Conservation (phyloP, 2,113 vertebrate genomes). For the Mobula birostris region DNA sequence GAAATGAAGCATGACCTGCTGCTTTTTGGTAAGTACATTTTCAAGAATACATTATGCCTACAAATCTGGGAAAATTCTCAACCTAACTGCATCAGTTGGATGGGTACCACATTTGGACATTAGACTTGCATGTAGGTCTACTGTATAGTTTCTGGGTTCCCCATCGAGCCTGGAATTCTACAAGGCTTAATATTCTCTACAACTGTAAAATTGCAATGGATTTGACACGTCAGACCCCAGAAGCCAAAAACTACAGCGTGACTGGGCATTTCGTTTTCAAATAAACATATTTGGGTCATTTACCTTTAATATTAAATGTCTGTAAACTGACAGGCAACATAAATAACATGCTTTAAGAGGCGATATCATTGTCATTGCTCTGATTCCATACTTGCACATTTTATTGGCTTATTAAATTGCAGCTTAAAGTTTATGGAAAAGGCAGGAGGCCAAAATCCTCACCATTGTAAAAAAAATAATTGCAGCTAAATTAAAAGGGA, state of each 20-base stretch:
- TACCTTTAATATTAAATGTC: not conserved
- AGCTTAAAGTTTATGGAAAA: slow-evolving; percentile 23
- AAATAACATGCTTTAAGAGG: not conserved
- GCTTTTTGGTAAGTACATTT: too few species aligned
- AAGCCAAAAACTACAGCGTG: not conserved
- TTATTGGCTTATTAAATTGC: slow-evolving; percentile 25
- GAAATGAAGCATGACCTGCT: too few species aligned
- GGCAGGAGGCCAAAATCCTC: not conserved
- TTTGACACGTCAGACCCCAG: not conserved
- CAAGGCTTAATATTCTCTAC: not conserved
- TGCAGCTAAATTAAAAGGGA: not conserved
- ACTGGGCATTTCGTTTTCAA: not conserved
- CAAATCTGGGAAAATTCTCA: too few species aligned
- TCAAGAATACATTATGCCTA: too few species aligned
- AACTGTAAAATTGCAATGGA: not conserved
- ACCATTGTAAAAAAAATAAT: not conserved
- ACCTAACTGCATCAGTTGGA: too few species aligned
- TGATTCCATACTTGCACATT: slow-evolving; percentile 10
- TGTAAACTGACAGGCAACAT: not conserved
- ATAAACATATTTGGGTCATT: not conserved
- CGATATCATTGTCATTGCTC: not conserved
- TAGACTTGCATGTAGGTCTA: not conserved
- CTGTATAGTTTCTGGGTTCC: not conserved
- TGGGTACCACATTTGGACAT: too few species aligned
- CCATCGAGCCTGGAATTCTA: not conserved